These are phyloP conservation scores for Drosophila erecta DNA, from an alignment of 1,140 invertebrate species.

Conservation along the genomic window DNA sequence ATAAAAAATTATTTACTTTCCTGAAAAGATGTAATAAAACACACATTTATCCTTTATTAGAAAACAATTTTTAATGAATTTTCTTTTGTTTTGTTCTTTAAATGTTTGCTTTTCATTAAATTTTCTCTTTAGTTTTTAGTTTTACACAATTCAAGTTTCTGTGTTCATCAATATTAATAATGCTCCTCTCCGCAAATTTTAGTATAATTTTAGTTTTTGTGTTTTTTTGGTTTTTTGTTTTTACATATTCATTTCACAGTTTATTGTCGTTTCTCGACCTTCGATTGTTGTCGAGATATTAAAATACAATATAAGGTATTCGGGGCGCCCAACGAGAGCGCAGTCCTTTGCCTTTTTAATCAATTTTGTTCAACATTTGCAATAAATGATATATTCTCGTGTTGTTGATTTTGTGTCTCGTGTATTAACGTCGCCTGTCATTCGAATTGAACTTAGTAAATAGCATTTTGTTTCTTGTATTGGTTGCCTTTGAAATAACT, in stretches of 20 bases:
- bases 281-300: constrained; percentile 84
- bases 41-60: constrained; percentile 70
- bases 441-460: constrained; percentile 69
- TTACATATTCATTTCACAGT: constrained; percentile 84
- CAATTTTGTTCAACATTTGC: constrained; percentile 64
- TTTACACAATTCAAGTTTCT: constrained; percentile 73
- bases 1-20: background rate
- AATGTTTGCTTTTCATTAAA: constrained; percentile 73
- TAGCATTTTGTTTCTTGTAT: constrained; percentile 54
- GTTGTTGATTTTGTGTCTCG: constrained; percentile 48
- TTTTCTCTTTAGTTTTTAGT: constrained; percentile 60
- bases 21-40: constrained; percentile 28
- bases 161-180: constrained; percentile 67
- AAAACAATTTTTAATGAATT: constrained; percentile 84
- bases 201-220: constrained; percentile 73
- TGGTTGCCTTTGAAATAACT: constrained; percentile 65
- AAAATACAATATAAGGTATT: constrained; percentile 79
- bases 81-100: constrained; percentile 68
- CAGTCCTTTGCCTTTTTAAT: constrained; percentile 40
- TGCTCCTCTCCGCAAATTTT: constrained; percentile 64
- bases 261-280: constrained; percentile 85
- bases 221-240: constrained; percentile 53
- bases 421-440: constrained; percentile 64
- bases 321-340: constrained; percentile 54
- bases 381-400: constrained; percentile 77